Conservation (phyloP, 2,113 vertebrate genomes). For the Anser cygnoides region DNA sequence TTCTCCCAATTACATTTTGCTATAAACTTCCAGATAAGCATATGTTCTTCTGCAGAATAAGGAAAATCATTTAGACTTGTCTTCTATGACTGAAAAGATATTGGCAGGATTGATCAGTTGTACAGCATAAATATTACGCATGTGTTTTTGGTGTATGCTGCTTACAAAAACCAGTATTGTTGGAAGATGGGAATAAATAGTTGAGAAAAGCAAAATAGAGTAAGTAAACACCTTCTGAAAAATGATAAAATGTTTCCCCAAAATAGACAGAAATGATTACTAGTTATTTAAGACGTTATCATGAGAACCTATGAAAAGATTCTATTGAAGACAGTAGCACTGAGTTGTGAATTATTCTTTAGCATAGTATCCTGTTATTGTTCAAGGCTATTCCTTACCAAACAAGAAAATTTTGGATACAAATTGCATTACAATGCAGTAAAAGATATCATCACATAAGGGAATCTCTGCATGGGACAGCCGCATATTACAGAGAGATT, state of each 20-base stretch:
- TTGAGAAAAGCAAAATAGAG: not conserved
- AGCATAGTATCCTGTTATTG: not conserved
- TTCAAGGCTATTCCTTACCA: not conserved
- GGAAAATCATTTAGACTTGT: not conserved
- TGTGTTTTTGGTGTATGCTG: not conserved
- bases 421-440: not conserved
- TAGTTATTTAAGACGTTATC: not conserved
- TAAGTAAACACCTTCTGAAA: not conserved
- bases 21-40: not conserved
- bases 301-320: not conserved
- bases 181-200: not conserved
- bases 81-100: not conserved
- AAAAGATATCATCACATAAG: not conserved
- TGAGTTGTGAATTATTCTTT: not conserved
- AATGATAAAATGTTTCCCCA: not conserved
- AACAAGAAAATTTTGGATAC: not conserved
- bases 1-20: not conserved
- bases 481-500: not conserved
- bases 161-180: not conserved
- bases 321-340: not conserved
- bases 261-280: not conserved
- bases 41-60: not conserved
- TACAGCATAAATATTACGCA: not conserved
- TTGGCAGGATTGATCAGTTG: not conserved
- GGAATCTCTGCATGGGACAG: not conserved